phyloP scores from a whole-genome alignment of 1,140 invertebrate species.

The Cyrtorhinus lividipennis region DNA sequence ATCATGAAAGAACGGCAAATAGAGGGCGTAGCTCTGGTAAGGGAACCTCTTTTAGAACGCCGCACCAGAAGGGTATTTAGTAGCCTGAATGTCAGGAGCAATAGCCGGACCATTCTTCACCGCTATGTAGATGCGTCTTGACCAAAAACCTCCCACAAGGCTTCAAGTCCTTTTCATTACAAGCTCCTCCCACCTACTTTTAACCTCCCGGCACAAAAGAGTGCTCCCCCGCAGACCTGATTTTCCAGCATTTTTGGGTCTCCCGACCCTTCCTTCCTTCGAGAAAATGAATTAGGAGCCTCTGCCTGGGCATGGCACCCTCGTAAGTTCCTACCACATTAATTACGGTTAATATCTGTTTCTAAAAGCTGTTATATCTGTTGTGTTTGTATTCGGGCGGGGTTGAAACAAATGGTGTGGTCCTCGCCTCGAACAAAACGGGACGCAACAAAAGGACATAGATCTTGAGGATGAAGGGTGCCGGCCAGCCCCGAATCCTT shows the following conservation, averaged over 20 bases:
- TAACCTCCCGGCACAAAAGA: background rate
- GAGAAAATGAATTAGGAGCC: background rate
- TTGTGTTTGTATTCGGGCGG: constrained; percentile 1
- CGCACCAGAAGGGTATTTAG: background rate
- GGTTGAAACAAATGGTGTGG: background rate
- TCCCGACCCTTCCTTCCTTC: background rate
- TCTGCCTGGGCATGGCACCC: background rate
- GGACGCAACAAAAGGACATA: background rate
- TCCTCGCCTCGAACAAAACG: background rate
- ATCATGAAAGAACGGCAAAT: too few relatives aligned
- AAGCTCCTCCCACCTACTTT: background rate
- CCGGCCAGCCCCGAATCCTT: background rate
- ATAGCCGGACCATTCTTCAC: background rate
- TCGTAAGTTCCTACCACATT: background rate
- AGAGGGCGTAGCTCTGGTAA: too few relatives aligned
- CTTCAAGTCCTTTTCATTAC: background rate
- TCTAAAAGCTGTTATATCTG: constrained; percentile 8
- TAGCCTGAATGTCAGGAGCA: background rate
- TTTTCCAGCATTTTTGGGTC: background rate
- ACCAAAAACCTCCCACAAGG: background rate
- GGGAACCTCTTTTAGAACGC: too few relatives aligned
- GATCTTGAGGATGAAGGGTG: background rate
- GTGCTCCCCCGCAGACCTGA: background rate
- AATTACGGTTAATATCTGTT: constrained; percentile 5
- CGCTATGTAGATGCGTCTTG: constrained; percentile 7